These are phyloP conservation scores for Thymelicus lineola DNA, from an alignment of 2,888 invertebrate species.

Conservation along the genomic window DNA sequence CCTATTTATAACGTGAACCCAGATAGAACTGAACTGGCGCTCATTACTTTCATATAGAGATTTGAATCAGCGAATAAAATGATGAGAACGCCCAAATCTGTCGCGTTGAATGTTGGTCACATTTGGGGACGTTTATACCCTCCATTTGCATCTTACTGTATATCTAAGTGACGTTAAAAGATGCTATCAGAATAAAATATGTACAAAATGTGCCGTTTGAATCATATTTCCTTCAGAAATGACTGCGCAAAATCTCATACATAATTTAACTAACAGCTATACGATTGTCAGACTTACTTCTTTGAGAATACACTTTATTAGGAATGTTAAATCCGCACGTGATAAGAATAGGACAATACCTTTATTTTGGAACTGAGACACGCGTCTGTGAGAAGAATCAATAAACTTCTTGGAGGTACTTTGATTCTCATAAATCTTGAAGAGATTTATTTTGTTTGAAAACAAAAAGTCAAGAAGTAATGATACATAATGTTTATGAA, in stretches of 20 bases:
- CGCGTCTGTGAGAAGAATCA: not conserved
- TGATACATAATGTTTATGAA: too few species aligned
- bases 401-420: not conserved
- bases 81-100: not conserved
- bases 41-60: not conserved
- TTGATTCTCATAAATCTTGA: too few species aligned
- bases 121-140: not conserved
- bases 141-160: constrained; percentile 1
- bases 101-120: not conserved
- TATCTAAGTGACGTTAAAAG: constrained; percentile 9
- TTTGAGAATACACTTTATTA: constrained; percentile 6
- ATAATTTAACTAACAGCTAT: constrained; percentile 11
- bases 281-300: constrained; percentile 5
- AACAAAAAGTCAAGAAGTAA: too few species aligned
- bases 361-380: not conserved
- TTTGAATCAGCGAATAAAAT: constrained; percentile 8
- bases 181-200: constrained; percentile 19
- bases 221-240: constrained; percentile 3
- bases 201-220: constrained; percentile 15
- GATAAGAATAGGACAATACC: not conserved
- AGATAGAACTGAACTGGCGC: too few species aligned
- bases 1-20: too few species aligned
- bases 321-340: not conserved
- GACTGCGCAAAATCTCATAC: constrained; percentile 19
- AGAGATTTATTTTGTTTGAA: too few species aligned